Evolutionary conservation across 1,140 invertebrate species (phyloP), one percentile per base, ranked within the genome.

Genomic region (Zaprionus camerounensis): DNA sequence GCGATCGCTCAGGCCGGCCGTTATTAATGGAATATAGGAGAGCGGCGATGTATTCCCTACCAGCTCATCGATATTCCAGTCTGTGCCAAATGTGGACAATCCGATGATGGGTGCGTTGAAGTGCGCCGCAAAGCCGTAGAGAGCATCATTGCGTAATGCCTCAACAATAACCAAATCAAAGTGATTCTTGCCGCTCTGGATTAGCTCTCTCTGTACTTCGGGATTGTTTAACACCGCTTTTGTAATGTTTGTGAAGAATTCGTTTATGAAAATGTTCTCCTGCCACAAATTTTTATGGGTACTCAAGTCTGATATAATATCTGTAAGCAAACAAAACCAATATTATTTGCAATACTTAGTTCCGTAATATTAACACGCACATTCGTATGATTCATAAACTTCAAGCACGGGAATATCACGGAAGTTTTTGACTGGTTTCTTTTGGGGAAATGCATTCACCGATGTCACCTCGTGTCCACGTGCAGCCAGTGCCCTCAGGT

Each of bases 401-500:
- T 91, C 76, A 0, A 61, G 15, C 0, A 91, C 51, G 0, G 63
- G 24, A 57, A 92, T 78, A 20, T 92, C 91, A 5, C 75, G 69
- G 55, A 91, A 92, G 59, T 92, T 92, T 31, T 74, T 61, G 0
- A 92, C 26, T 4, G 81, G 73, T 17, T 81, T 71, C 62, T 94
- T 91, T 64, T 93, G 86, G 57, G 95, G 94, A 82, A 96, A 96
- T 67, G 95, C 94, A 58, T 94, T 96, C 3, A 96, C 81, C 1
- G 96, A 94, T 5, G 96, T 96, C 3, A 97, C 77, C 7, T 96
- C 92, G 78, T 97, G 96, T 28, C 95, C 96, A 28, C 94, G 93
- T 31, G 91, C 93, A 0, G 94, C 94, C n/a, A 97, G 84, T 61
- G 94, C 94, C 55, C 95, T 94, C n/a, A 96, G 84, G 12, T 97